These are phyloP conservation scores for Crotalus helleri DNA, from an alignment of 2,113 vertebrate genomes.

Conservation along the genomic window DNA sequence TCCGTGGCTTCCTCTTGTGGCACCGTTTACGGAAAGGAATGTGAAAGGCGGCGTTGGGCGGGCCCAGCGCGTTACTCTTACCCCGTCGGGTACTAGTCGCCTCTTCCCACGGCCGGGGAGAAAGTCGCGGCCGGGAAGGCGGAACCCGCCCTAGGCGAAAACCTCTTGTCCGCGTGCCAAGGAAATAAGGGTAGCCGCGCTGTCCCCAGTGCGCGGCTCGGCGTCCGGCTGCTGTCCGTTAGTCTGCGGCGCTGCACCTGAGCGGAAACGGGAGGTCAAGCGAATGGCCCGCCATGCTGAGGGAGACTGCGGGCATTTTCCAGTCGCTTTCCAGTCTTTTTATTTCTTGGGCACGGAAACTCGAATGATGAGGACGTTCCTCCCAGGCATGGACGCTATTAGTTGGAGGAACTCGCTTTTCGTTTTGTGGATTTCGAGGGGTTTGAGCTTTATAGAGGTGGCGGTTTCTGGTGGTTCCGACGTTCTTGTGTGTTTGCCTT, in stretches of 20 bases:
- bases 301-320: not conserved
- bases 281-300: not conserved
- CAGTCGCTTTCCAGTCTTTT: not conserved
- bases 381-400: not conserved
- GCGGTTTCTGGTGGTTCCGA: not conserved
- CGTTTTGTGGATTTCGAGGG: not conserved
- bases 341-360: not conserved
- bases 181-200: not conserved
- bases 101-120: not conserved
- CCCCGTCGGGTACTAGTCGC: not conserved
- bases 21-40: constrained; percentile 32
- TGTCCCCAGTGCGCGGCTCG: not conserved
- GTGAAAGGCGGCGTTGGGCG: constrained; percentile 25
- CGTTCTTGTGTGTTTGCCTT: not conserved
- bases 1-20: not conserved
- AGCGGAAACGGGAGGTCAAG: not conserved
- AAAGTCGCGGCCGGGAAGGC: not conserved
- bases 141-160: not conserved
- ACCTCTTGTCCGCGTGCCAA: rapidly evolving
- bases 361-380: not conserved
- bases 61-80: constrained; percentile 13
- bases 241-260: not conserved
- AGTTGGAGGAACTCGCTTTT: not conserved
- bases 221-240: not conserved
- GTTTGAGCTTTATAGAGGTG: not conserved